A percentile compares a stretch with the other conserved stretches of the same genome.
phyloP scores from a whole-genome alignment of 2,888 invertebrate genomes.

The Scaeva pyrastri region DNA sequence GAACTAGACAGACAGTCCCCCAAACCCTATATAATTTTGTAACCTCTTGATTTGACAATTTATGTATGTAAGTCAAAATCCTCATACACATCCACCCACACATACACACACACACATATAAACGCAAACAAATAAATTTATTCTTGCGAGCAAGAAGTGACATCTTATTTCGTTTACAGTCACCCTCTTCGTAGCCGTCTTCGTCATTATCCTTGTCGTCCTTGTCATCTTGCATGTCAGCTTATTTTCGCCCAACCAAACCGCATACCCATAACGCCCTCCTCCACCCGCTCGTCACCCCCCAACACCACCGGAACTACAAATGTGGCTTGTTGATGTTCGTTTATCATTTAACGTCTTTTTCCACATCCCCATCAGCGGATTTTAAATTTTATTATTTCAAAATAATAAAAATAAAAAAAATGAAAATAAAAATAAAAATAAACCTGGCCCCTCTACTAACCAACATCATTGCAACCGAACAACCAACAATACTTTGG shows the following conservation, averaged over 20 bases:
- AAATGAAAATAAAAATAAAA: background rate
- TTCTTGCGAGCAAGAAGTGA: conserved; percentile 39
- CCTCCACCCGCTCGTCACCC: conserved; percentile 1
- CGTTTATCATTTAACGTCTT: conserved; percentile 43
- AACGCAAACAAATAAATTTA: conserved; percentile 52
- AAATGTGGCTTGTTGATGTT: conserved; percentile 65
- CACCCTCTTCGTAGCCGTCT: conserved; percentile 5
- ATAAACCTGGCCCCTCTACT: conserved; percentile 42
- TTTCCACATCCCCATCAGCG: conserved; percentile 12
- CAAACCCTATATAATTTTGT: background rate
- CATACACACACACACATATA: conserved; percentile 44
- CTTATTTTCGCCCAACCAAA: conserved; percentile 12
- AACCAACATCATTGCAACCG: conserved; percentile 8
- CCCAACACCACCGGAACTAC: conserved; percentile 38
- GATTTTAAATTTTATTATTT: conserved; percentile 23
- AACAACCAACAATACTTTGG: background rate
- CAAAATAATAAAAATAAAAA: background rate
- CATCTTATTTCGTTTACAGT: conserved; percentile 45
- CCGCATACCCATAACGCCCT: background rate
- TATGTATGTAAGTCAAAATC: conserved; percentile 29
- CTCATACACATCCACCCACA: conserved; percentile 24
- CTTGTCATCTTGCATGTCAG: conserved; percentile 33
- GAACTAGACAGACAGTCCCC: background rate
- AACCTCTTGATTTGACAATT: background rate
- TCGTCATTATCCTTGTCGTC: conserved; percentile 41